A percentile compares a stretch with the other conserved stretches of the same genome.
These are phyloP conservation scores for Pedicia rivosa DNA, from an alignment of 2,888 invertebrate genomes.

Conservation along the genomic window DNA sequence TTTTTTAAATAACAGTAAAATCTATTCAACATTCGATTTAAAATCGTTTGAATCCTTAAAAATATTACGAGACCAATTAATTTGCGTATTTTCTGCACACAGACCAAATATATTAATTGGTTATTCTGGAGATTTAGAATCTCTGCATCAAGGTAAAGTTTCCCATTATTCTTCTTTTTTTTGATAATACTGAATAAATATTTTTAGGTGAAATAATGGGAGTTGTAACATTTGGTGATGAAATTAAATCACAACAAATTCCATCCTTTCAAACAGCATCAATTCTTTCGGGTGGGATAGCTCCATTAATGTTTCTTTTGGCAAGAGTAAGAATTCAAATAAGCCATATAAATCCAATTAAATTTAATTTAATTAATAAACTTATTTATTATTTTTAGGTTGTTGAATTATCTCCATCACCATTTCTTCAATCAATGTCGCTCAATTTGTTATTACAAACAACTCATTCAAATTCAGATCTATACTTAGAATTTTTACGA, in stretches of 20 bases:
- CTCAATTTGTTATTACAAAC: conserved; percentile 41
- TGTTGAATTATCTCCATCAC: conserved; percentile 43
- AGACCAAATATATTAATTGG: conserved; percentile 36
- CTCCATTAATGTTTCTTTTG: conserved; percentile 47
- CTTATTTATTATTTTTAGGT: conserved; percentile 29
- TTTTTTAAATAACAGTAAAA: conserved; percentile 20
- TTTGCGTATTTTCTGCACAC: conserved; percentile 45
- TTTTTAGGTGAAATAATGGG: conserved; percentile 18
- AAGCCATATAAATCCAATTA: not conserved
- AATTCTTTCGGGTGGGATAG: conserved; percentile 39
- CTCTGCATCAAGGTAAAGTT: no score
- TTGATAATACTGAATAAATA: not conserved
- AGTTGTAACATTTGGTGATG: conserved; percentile 22
- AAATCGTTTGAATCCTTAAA: conserved; percentile 29
- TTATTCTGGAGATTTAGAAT: no score
- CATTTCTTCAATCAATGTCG: conserved; percentile 44
- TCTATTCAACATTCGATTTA: conserved; percentile 17
- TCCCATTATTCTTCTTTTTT: not conserved
- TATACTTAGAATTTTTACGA: conserved; percentile 41
- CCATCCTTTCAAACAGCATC: conserved; percentile 25
- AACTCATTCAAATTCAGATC: conserved; percentile 40
- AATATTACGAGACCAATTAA: conserved; percentile 41
- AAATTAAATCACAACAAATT: conserved; percentile 19
- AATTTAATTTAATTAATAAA: conserved; percentile 2
- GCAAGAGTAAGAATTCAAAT: conserved; percentile 36